Conservation (phyloP, 2,113 vertebrate genomes). For the Petaurus breviceps region DNA sequence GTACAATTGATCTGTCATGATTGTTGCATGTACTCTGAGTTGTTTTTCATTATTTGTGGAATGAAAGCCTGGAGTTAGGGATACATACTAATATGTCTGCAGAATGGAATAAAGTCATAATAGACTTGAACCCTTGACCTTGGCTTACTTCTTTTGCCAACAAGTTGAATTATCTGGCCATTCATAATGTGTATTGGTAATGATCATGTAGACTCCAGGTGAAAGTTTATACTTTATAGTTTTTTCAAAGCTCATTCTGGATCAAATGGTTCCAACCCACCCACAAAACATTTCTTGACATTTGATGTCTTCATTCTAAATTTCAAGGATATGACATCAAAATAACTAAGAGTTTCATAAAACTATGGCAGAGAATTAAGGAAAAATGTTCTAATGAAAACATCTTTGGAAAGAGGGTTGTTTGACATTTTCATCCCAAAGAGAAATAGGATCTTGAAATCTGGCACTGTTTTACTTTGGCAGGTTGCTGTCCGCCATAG, state of each 20-base stretch:
- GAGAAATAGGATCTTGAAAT: constrained; percentile 5
- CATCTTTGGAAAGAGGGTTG: constrained; percentile 39
- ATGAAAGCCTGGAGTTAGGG: background rate
- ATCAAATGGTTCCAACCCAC: background rate
- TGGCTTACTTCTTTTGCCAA: background rate
- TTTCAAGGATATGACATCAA: constrained; percentile 26
- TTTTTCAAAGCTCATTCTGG: background rate
- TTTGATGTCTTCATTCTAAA: constrained; percentile 32
- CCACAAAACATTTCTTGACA: background rate
- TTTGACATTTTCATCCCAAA: background rate
- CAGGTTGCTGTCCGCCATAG: background rate
- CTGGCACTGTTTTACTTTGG: background rate
- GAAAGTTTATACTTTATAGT: background rate
- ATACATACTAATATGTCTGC: background rate
- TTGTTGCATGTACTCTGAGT: background rate
- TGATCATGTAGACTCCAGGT: background rate
- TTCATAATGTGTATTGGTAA: background rate
- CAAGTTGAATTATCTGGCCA: background rate
- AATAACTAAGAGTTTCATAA: constrained; percentile 41
- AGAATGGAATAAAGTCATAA: background rate
- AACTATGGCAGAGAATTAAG: constrained; percentile 52
- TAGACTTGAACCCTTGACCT: background rate
- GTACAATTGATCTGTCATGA: background rate
- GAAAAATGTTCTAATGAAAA: constrained; percentile 38
- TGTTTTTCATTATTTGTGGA: background rate